Evolutionary conservation across 2,113 vertebrate species (phyloP), one percentile per base, ranked within the genome.

Genomic region (Catharus minimus): DNA sequence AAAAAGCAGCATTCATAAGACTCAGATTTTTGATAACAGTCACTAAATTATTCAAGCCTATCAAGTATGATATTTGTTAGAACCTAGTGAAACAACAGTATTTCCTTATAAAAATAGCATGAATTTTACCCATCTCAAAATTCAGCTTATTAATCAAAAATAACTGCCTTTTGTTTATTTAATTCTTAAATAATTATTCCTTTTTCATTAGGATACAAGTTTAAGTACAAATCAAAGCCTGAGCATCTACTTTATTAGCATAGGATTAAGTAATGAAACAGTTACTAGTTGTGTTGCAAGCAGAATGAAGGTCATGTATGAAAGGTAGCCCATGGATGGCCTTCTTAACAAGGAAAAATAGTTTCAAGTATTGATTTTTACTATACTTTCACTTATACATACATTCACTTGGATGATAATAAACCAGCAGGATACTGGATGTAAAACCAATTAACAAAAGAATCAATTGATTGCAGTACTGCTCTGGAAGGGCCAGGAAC

Each of bases 361-460:
- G 87, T 82, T 87, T 94, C 86, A 92, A 73, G 38, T 65, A 97
- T 87, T 94, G 95, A 97, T 95, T 96, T 95, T 96, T 96, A 92
- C 93, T 90, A 94, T 47, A 86, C 64, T 89, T 83, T 49, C 80
- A 82, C 56, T 95, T 96, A 92, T 24, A 61, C 73, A 87, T 75
- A 62, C 87, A 94, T 94, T 76, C 72, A 92, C 83, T 83, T 16
- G 65, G 66, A 90, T 73, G 32, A 86, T 96, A 95, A 96, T 94
- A 94, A 96, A 94, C 50, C 92, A 91, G 91, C 69, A 95, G 89
- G 82, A 96, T 26, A 49, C 50, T 32, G 74, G 69, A 96, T 90
- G 90, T 75, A 96, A 93, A 96, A 92, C 95, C 96, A 97, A 96
- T 93, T 94, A 95, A 92, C 64, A 96, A 94, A 95, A 88, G 81